Evolutionary conservation across 2,888 invertebrate genomes (phyloP), one percentile per base, ranked within the genome.

Genomic region (Mesochorus sp.): DNA sequence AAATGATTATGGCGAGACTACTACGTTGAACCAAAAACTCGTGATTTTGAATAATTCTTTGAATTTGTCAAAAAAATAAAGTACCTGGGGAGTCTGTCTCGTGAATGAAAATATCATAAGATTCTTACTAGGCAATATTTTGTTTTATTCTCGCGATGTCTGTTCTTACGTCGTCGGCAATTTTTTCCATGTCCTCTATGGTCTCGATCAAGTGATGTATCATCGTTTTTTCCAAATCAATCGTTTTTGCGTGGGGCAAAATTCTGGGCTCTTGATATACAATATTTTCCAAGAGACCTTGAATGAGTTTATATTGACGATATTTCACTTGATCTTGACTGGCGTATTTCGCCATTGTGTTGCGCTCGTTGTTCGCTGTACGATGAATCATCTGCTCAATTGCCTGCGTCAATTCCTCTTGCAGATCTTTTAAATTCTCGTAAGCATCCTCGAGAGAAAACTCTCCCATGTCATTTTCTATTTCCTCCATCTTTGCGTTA

Each of bases 401-500:
- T 75, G 84, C 81, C 2, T 77, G 59, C n/a, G 80, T 61, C 17
- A 79, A 74, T 21, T 86, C 81, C 2, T 26, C 24, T 24, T 80
- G 61, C 0, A 80, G 49, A 0, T 87, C 84, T 51, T 82, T 83
- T 10, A 89, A 78, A 28, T 80, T 44, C 6, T 84, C 86, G 1
- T 82, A 80, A 0, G 87, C 81, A 53, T 90, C 88, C 49, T 88
- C 84, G 17, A 88, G 76, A n/a, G 85, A 85, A 34, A 86, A 88
- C 42, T 81, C 53, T 31, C 37, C 59, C 2, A 66, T 37, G 0
- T 68, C 37, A 12, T 21, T 37, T n/a, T 31, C 55, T 8, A 57
- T 19, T 8, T 51, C 55, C n/a, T 53, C 39, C n/a, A 8, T 14
- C n/a, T n/a, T n/a, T n/a, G n/a, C 2, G 6, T 49, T 28, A 64